A percentile compares a stretch with the other conserved stretches of the same genome.
phyloP scores from a whole-genome alignment of 2,888 invertebrate genomes.

The Tuberolachnus salignus region DNA sequence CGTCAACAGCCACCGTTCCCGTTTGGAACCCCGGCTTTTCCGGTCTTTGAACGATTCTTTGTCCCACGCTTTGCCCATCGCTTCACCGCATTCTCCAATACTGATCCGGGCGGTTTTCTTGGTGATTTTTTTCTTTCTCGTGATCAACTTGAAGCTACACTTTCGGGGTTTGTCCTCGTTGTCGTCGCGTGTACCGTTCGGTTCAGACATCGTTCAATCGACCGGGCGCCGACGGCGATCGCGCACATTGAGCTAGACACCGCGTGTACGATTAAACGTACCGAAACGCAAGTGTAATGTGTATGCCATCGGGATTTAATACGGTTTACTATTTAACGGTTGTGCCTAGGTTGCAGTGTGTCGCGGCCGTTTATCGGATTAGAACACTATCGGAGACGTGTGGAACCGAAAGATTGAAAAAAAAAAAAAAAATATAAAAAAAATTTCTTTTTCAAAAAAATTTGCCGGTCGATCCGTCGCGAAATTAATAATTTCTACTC shows the following conservation, averaged over 20 bases:
- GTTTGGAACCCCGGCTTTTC: conserved; percentile 67
- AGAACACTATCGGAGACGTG: no score
- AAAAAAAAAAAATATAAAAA: no score
- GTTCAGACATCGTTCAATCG: conserved; percentile 37
- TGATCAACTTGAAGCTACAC: conserved; percentile 43
- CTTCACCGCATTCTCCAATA: conserved; percentile 41
- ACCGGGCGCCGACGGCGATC: background rate
- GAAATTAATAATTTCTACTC: background rate
- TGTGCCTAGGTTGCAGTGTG: no score
- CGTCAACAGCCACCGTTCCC: conserved; percentile 86
- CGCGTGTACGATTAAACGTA: no score
- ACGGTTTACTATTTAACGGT: no score
- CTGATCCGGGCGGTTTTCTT: conserved; percentile 42
- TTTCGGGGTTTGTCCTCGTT: conserved; percentile 33
- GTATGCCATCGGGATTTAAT: no score
- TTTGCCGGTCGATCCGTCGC: background rate
- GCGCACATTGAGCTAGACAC: background rate
- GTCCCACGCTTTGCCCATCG: conserved; percentile 45
- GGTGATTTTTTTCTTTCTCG: conserved; percentile 47
- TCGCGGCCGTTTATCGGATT: no score
- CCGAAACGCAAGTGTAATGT: no score
- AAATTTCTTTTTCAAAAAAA: no score
- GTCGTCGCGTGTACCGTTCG: conserved; percentile 26
- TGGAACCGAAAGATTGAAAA: background rate
- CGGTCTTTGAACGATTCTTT: conserved; percentile 62